phyloP scores from a whole-genome alignment of 92 coral and sea anemone genomes.

The Muricea muricata region DNA sequence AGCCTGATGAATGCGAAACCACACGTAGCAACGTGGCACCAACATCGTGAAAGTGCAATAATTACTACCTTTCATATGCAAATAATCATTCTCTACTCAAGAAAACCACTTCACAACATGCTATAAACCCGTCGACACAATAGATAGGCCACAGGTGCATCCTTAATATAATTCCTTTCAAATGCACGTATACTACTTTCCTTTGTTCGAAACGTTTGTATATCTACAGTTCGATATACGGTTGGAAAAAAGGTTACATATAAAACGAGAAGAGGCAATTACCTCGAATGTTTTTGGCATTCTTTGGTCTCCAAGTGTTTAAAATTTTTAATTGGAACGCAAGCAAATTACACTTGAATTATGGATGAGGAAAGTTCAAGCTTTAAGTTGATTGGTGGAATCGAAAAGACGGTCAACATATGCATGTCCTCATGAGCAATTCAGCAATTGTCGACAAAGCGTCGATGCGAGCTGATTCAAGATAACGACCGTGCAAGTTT shows the following conservation, averaged over 20 bases:
- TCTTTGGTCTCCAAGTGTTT: neutral
- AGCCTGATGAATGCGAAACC: neutral
- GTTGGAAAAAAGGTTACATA: too few species aligned
- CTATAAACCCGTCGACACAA: neutral
- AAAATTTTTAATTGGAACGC: neutral
- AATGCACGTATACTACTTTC: neutral
- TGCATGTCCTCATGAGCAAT: neutral
- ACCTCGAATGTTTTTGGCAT: neutral
- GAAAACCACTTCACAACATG: neutral
- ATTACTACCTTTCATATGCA: conserved; percentile 5
- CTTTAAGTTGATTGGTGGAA: conserved; percentile 1
- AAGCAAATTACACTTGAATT: neutral
- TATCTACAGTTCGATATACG: too few species aligned
- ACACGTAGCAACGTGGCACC: neutral
- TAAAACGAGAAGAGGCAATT: too few species aligned
- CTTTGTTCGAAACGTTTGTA: too few species aligned
- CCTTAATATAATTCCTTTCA: neutral
- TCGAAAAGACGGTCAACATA: neutral
- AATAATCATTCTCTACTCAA: neutral
- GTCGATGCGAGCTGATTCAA: neutral
- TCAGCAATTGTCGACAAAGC: neutral
- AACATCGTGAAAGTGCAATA: neutral
- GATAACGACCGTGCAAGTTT: neutral
- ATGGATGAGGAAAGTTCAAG: conserved; percentile 7
- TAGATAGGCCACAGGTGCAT: neutral